Evolutionary conservation across 2,797 vertebrate genomes (phyloP).

Genomic region (Tragopan temminckii): DNA sequence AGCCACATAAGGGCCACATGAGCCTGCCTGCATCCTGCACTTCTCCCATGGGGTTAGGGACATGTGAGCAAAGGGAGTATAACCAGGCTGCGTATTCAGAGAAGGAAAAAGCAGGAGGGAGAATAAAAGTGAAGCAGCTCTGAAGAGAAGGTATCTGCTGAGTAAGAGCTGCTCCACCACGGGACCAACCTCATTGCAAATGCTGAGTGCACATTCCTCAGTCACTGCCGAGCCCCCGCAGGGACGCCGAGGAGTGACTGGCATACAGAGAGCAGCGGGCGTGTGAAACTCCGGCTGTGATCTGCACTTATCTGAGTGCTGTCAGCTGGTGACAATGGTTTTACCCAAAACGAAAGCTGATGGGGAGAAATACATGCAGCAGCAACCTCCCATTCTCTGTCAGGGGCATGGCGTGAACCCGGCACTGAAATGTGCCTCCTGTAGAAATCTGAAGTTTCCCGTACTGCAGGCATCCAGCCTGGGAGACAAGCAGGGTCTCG

Average conservation of each 20-base stretch:
- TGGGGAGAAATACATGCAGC: neutral
- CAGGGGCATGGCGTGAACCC: neutral
- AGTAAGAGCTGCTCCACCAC: slow-evolving; percentile 29
- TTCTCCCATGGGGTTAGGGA: rapidly evolving
- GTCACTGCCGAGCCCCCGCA: neutral
- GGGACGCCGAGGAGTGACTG: slow-evolving; percentile 32
- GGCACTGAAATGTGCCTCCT: neutral
- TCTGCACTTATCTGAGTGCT: neutral
- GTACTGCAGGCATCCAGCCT: neutral
- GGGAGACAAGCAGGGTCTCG: slow-evolving; percentile 12
- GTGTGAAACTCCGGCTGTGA: neutral
- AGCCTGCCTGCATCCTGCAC: rapidly evolving
- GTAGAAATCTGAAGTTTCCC: neutral
- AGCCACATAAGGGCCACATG: rapidly evolving
- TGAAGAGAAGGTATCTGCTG: neutral
- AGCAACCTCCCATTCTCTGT: neutral
- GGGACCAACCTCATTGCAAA: slow-evolving; percentile 13
- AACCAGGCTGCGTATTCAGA: neutral
- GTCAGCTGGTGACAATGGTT: neutral
- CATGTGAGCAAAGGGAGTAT: neutral
- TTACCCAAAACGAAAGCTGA: neutral
- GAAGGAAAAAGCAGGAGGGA: neutral
- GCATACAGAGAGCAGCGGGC: slow-evolving; percentile 25
- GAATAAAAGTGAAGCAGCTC: neutral
- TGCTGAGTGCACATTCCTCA: slow-evolving; percentile 14